Evolutionary conservation across 1,140 invertebrate genomes (phyloP), one percentile per base, ranked within the genome.

Genomic region (Drosophila parabipectinata): DNA sequence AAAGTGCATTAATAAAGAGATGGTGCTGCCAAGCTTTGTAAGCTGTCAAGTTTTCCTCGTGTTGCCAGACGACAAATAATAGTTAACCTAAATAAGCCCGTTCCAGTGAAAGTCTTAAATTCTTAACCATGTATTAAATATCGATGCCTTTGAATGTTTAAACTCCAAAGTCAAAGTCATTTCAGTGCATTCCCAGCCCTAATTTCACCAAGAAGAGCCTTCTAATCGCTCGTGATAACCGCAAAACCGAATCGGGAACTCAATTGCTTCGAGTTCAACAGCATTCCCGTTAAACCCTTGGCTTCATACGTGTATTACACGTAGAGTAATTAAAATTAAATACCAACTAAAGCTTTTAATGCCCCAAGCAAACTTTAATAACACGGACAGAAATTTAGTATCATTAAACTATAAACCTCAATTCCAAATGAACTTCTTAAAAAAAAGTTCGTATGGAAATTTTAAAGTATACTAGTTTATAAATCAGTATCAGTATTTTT

Each of bases 241-340:
- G 32, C 82, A 84, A 53, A 84, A 71, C 81, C 73, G 48, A 73
- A 77, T 67, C 50, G 62, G 66, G 30, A 73, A 69, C 68, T 52
- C 56, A 81, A 77, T 81, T 66, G 62, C 59, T 62, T 26, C 34
- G 45, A 66, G 72, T 59, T 37, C 59, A 59, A 73, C 55, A 47
- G 28, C 81, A 68, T 51, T 57, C 15, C 50, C 50, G 50, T 32
- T 34, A 37, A 39, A 45, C 48, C 30, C 48, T 44, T 47, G 45
- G 28, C 30, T 45, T 58, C 18, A 21, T 14, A 45, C 39, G 9
- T 24, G 6, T 15, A 1, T 5, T 47, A 59, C 58, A 63, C 47
- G 77, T 12, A 44, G n/a, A 68, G 64, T 82, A 82, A 85, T 85
- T 87, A 78, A 87, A 87, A 76, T 82, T 66, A 82, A 82, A 77